A percentile compares a stretch with the other conserved stretches of the same genome.
phyloP scores from a whole-genome alignment of 2,888 invertebrate genomes.

The Volucella inanis region DNA sequence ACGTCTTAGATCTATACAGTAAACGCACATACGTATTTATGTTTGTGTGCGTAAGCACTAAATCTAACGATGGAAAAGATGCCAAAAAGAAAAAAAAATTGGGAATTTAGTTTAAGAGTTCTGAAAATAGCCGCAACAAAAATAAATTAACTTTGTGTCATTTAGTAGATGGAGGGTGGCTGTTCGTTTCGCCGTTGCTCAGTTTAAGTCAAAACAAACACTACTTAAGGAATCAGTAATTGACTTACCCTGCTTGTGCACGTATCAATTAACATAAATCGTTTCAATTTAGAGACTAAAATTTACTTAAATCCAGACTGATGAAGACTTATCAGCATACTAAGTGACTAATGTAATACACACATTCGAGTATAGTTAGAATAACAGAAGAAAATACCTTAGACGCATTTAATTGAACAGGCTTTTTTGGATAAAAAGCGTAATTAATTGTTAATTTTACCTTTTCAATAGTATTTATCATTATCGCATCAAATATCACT shows the following conservation, averaged over 20 bases:
- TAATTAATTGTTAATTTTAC: slow-evolving; percentile 60
- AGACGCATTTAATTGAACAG: slow-evolving; percentile 21
- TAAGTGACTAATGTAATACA: not conserved
- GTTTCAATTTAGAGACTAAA: slow-evolving; percentile 46
- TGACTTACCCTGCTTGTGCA: slow-evolving; percentile 62
- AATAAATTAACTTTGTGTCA: slow-evolving; percentile 68
- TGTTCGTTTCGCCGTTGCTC: slow-evolving; percentile 36
- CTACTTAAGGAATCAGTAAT: slow-evolving; percentile 64
- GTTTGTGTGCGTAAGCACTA: not conserved
- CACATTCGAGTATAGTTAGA: not conserved
- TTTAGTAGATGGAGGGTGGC: slow-evolving; percentile 63
- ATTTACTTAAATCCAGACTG: slow-evolving; percentile 4
- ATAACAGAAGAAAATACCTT: slow-evolving; percentile 21
- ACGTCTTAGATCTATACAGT: slow-evolving; percentile 1
- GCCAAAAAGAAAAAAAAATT: slow-evolving; percentile 45
- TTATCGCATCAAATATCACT: slow-evolving; percentile 41
- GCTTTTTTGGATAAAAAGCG: slow-evolving; percentile 39
- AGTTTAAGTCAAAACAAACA: slow-evolving; percentile 53
- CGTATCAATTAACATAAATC: slow-evolving; percentile 71
- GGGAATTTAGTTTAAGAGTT: slow-evolving; percentile 64
- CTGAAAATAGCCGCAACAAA: slow-evolving; percentile 67
- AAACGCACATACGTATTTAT: not conserved
- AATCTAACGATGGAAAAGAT: slow-evolving; percentile 41
- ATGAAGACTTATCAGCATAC: slow-evolving; percentile 35
- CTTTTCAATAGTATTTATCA: slow-evolving; percentile 59